Evolutionary conservation across 2,888 invertebrate genomes (phyloP), one percentile per base, ranked within the genome.

Genomic region (Beris morrisii): DNA sequence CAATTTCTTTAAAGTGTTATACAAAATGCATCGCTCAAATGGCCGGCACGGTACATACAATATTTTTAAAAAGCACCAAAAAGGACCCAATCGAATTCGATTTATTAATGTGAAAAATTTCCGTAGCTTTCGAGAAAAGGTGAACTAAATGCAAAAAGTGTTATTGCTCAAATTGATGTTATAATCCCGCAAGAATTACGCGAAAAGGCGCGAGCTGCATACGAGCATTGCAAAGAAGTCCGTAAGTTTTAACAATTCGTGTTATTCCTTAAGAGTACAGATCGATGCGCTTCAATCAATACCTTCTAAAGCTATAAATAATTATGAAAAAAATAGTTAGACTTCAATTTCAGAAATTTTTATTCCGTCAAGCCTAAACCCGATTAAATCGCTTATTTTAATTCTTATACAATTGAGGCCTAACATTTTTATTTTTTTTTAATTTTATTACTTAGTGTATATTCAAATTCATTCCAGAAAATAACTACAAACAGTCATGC

Each of bases 11-110:
- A 38, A 28, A 78, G 79, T 79, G 79, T 70, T 79, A 79, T 57
- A 72, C 74, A 4, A 75, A 72, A 66, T 79, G 79, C 64, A 68
- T 79, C 52, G 77, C 77, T 5, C 76, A 78, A 53, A 68, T 79
- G 69, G 75, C 76, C 5, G 79, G 79, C 31, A 75, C 75, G 57
- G 73, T 76, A 72, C 73, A 75, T 54, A 54, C 38, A 38, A 1
- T 38, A 38, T 7, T 38, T 38, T n/a, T 48, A 2, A 48, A 32
- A 38, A 38, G 38, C 38, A 9, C 1, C 38, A 38, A 38, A 7
- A 5, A 38, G 3, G 22, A 22, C 22, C 3, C 2, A 38, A 38
- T 38, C 38, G 9, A 38, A 22, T 22, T 22, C 3, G 22, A 22
- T 22, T 22, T 22, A 9, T 38, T 38, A 38, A 38, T 38, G 38